Evolutionary conservation across 2,113 vertebrate genomes (phyloP).

Genomic region (Trematomus loennbergii): DNA sequence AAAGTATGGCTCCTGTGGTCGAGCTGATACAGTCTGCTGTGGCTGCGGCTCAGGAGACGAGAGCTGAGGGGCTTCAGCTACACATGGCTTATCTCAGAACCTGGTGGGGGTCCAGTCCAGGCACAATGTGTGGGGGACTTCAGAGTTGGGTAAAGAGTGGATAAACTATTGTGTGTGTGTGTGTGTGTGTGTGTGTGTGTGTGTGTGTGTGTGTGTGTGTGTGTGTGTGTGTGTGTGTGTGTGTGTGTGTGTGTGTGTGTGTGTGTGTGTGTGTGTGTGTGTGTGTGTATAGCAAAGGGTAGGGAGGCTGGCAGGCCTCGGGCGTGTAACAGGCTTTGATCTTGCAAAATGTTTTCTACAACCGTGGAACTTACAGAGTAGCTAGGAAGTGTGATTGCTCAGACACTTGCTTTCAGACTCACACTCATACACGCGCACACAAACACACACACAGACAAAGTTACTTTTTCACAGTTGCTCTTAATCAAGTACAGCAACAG

Average conservation of each 20-base stretch:
- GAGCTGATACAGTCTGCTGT: constrained; percentile 66
- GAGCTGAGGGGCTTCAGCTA: constrained; percentile 63
- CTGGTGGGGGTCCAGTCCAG: constrained; percentile 75
- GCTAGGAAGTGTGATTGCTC: constrained; percentile 50
- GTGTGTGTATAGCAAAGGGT: constrained; percentile 12
- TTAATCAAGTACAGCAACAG: constrained; percentile 21
- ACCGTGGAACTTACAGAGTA: constrained; percentile 51
- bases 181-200: constrained; percentile 17
- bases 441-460: neutral
- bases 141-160: constrained; percentile 50
- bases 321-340: constrained; percentile 75
- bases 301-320: constrained; percentile 48
- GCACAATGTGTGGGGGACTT: constrained; percentile 67
- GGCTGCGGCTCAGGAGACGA: constrained; percentile 51
- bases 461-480: constrained; percentile 35
- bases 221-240: neutral
- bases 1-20: constrained; percentile 52
- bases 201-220: constrained; percentile 25
- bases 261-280: constrained; percentile 22
- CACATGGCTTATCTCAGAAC: constrained; percentile 70
- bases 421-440: constrained; percentile 1
- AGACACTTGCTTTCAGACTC: constrained; percentile 10
- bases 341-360: constrained; percentile 72
- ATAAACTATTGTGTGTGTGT: constrained; percentile 25
- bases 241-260: constrained; percentile 14